These are phyloP conservation scores for Pterostichus madidus DNA, from an alignment of 2,888 invertebrate species.

Conservation along the genomic window DNA sequence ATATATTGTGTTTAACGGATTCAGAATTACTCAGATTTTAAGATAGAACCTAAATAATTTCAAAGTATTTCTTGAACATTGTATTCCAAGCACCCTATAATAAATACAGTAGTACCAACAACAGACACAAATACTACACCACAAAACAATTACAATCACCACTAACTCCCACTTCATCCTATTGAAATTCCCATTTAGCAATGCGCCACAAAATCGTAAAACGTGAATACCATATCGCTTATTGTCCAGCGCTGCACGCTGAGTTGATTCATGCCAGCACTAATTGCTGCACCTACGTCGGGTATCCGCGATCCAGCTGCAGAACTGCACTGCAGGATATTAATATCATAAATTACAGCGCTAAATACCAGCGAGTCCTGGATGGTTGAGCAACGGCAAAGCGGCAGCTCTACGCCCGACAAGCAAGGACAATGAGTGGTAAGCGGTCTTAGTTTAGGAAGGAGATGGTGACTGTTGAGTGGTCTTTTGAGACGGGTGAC, in stretches of 20 bases:
- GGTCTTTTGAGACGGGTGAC: no score
- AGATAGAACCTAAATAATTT: no score
- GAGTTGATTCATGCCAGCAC: conserved; percentile 50
- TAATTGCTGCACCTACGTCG: conserved; percentile 58
- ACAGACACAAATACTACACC: not conserved
- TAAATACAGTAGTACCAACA: conserved; percentile 6
- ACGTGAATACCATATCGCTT: not conserved
- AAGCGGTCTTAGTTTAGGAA: no score
- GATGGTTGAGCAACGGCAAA: not conserved
- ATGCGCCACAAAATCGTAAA: conserved; percentile 4
- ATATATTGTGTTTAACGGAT: no score
- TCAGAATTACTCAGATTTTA: no score
- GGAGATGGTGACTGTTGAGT: no score
- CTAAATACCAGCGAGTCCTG: conserved; percentile 47
- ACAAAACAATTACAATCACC: conserved; percentile 26
- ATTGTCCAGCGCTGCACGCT: conserved; percentile 2
- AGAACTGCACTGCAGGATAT: conserved; percentile 27
- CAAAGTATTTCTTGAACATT: no score
- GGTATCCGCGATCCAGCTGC: conserved; percentile 26
- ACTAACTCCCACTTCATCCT: conserved; percentile 6
- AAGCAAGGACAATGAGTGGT: not conserved
- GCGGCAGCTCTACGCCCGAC: not conserved
- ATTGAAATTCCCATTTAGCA: conserved; percentile 1
- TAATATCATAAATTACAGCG: conserved; percentile 60
- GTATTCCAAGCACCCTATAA: not conserved